A percentile compares a stretch with the other conserved stretches of the same genome.
Conservation (phyloP, 2,113 vertebrate genomes). For the Cyprinus carpio region DNA sequence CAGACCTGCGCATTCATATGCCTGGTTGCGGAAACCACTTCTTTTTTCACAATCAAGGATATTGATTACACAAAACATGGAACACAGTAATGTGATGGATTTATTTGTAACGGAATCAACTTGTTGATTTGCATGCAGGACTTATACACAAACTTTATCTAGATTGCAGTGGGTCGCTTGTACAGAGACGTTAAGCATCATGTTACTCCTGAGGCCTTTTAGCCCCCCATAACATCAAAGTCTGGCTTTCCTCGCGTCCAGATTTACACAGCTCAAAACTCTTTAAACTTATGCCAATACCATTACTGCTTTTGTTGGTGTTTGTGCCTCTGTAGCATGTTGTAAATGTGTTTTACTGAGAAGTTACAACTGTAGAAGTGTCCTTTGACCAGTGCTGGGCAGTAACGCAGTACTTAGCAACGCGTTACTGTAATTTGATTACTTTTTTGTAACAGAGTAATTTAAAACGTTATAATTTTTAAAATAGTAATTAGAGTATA, state of each 20-base stretch:
- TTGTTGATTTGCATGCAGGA: constrained; percentile 6
- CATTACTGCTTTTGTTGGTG: constrained; percentile 19
- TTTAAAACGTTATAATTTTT: too few relatives aligned
- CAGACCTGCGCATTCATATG: neutral
- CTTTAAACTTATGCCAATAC: constrained; percentile 4
- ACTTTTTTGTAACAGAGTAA: too few relatives aligned
- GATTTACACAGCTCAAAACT: neutral
- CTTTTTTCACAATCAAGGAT: neutral
- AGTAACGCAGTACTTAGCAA: too few relatives aligned
- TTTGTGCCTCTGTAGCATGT: neutral
- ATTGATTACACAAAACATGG: neutral
- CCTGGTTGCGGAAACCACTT: neutral
- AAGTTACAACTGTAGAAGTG: neutral
- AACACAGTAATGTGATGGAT: neutral
- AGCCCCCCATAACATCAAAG: constrained; percentile 5
- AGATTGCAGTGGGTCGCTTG: neutral
- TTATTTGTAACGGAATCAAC: neutral
- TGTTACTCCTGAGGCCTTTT: neutral
- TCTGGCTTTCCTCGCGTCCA: neutral
- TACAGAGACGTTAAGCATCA: constrained; percentile 17
- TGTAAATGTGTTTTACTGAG: neutral
- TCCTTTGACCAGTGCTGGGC: neutral
- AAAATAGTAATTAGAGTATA: too few relatives aligned
- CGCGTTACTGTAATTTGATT: too few relatives aligned
- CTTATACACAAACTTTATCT: constrained; percentile 11